A percentile compares a stretch with the other conserved stretches of the same genome.
Conservation (phyloP, 2,113 vertebrate species). For the Brevimyrus niger region DNA sequence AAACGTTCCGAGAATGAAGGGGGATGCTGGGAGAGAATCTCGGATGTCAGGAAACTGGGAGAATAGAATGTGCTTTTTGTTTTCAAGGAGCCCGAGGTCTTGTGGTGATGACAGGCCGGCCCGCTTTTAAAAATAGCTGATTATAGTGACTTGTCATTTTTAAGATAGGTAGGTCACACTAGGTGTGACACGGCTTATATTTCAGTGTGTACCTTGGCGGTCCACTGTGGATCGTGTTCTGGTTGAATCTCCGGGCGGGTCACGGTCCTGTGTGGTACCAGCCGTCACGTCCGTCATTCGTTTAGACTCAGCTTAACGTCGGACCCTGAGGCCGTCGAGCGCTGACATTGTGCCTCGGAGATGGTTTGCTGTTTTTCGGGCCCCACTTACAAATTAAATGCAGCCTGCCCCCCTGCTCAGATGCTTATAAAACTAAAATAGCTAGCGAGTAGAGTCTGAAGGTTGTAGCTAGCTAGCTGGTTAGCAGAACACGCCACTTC, state of each 20-base stretch:
- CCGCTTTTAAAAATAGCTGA: neutral
- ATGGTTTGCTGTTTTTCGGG: neutral
- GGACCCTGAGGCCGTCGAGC: neutral
- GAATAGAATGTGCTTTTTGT: neutral
- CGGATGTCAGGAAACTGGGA: neutral
- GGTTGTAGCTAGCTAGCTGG: neutral
- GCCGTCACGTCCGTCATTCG: neutral
- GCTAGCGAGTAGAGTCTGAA: neutral
- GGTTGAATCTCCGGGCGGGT: neutral
- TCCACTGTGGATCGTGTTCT: neutral
- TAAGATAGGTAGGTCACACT: neutral
- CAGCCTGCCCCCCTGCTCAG: neutral
- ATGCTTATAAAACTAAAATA: neutral
- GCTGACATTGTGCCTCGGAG: neutral
- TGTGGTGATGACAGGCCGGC: neutral
- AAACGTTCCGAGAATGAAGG: neutral
- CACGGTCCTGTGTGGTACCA: neutral
- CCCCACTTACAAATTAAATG: neutral
- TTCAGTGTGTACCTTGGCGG: neutral
- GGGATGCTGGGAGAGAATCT: neutral
- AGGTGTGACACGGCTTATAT: neutral
- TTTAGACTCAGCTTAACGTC: neutral
- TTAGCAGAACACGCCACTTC: neutral
- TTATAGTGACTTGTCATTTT: conserved; percentile 1
- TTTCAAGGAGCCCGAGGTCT: neutral